Percentiles rank a stretch among this genome's conserved stretches.
phyloP scores from a whole-genome alignment of 2,888 invertebrate species.

The Himalopsyche anomala region DNA sequence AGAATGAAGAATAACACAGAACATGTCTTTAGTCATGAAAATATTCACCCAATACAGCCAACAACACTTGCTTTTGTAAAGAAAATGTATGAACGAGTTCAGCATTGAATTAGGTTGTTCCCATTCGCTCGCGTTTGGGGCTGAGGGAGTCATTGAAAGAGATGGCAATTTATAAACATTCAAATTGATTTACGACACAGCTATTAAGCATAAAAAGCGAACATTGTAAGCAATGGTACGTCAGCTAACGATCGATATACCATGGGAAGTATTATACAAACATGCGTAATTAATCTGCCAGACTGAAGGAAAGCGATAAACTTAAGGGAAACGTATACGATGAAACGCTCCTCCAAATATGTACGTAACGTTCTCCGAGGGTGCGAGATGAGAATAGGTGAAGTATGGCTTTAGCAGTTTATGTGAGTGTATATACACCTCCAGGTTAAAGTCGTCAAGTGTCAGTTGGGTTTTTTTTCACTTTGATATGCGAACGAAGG shows the following conservation, averaged over 20 bases:
- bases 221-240: not conserved
- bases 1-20: no score
- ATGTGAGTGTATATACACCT: not conserved
- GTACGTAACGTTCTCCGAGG: not conserved
- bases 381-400: conserved; percentile 9
- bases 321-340: not conserved
- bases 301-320: conserved; percentile 30
- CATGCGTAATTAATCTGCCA: conserved; percentile 38
- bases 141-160: conserved; percentile 16
- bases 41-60: no score
- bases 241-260: not conserved
- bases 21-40: no score
- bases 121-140: no score
- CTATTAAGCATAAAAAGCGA: conserved; percentile 36
- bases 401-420: not conserved
- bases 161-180: conserved; percentile 37
- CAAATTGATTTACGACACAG: conserved; percentile 14
- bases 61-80: no score
- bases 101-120: no score
- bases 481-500: not conserved
- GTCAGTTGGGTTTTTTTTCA: conserved; percentile 16
- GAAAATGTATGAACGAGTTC: no score
- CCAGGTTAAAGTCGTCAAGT: conserved; percentile 19
- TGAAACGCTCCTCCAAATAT: not conserved
- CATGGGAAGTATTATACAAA: not conserved